These are phyloP conservation scores for Apodemus sylvaticus DNA, from an alignment of 2,113 vertebrate genomes.

Conservation along the genomic window DNA sequence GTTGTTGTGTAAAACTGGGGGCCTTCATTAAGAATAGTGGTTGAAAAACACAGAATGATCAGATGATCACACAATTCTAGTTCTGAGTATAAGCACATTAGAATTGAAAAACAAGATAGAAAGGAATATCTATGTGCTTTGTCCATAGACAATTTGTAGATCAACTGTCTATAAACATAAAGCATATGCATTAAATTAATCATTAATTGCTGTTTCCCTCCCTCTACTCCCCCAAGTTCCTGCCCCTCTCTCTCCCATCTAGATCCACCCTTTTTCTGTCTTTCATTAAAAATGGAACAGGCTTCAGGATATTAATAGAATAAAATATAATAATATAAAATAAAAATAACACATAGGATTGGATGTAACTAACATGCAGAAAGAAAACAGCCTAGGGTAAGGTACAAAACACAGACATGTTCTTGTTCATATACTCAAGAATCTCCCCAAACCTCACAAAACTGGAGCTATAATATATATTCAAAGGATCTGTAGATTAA, in stretches of 20 bases:
- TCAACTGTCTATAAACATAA: not conserved
- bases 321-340: not conserved
- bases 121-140: not conserved
- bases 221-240: not conserved
- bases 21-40: not conserved
- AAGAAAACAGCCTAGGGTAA: not conserved
- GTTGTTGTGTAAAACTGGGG: not conserved
- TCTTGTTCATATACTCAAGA: not conserved
- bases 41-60: not conserved
- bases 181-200: not conserved
- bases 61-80: not conserved
- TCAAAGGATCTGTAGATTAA: not conserved
- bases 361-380: not conserved
- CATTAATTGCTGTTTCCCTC: not conserved
- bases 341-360: not conserved
- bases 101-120: not conserved
- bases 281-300: not conserved
- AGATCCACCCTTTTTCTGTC: not conserved
- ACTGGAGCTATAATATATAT: not conserved
- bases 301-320: not conserved
- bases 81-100: not conserved
- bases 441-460: not conserved
- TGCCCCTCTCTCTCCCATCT: not conserved
- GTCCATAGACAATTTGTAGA: not conserved
- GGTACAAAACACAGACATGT: not conserved